Conservation (phyloP, 92 coral and sea anemone species). For the Epizoanthus stellaris region DNA sequence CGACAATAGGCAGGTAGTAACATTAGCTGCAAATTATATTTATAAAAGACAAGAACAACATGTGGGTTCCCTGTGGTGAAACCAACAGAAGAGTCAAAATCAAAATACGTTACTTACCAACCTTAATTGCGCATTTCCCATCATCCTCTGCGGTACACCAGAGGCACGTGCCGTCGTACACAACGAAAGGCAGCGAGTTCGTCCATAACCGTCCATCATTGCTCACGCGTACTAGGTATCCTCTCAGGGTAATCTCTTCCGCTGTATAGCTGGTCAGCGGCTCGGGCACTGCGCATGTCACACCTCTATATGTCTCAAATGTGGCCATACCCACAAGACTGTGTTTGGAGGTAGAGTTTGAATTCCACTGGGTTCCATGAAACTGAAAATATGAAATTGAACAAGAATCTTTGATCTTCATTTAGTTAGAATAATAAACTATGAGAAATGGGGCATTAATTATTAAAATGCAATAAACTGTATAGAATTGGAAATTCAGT, state of each 20-base stretch:
- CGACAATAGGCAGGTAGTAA: no score
- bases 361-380: conserved; percentile 24
- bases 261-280: conserved; percentile 51
- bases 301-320: conserved; percentile 86
- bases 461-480: no score
- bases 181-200: conserved; percentile 60
- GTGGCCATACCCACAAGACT: conserved; percentile 75
- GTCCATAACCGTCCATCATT: conserved; percentile 92
- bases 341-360: conserved; percentile 38
- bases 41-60: no score
- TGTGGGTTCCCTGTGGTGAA: no score
- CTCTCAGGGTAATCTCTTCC: conserved; percentile 48
- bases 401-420: not conserved
- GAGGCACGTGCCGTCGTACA: conserved; percentile 79
- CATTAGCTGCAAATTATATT: no score
- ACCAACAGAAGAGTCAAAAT: not conserved
- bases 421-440: no score
- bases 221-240: conserved; percentile 81
- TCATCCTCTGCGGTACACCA: conserved; percentile 54
- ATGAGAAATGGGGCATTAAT: no score
- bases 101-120: conserved; percentile 74
- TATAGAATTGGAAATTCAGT: no score
- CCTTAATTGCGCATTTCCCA: conserved; percentile 78
- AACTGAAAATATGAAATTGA: conserved; percentile 5
- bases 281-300: conserved; percentile 76